Conservation (phyloP, 23 tunicate genomes). For the Aplidium turbinatum region DNA sequence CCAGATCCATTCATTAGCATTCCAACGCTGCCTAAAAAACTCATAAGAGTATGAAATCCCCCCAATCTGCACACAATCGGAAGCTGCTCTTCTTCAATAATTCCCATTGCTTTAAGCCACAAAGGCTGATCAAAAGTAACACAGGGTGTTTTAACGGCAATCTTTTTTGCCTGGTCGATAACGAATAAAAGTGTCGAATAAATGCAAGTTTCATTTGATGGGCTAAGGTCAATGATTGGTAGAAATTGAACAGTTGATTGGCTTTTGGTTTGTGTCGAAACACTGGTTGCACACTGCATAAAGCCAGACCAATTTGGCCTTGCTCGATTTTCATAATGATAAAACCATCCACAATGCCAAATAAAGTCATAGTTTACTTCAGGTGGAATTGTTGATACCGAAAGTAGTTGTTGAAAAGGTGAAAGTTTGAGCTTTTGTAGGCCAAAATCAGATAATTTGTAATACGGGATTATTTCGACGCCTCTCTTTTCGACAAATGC, state of each 20-base stretch:
- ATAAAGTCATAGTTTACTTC: not conserved
- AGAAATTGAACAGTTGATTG: too few species aligned
- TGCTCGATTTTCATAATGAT: not conserved
- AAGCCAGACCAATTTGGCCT: slow-evolving; percentile 6
- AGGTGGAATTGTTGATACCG: not conserved
- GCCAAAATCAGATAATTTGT: not conserved
- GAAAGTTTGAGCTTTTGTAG: not conserved
- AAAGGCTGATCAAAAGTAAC: slow-evolving; percentile 11
- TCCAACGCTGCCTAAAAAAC: not conserved
- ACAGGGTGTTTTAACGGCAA: not conserved
- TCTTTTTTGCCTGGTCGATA: not conserved
- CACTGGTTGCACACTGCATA: not conserved
- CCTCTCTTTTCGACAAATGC: slow-evolving; percentile 1
- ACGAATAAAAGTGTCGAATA: not conserved
- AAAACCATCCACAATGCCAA: slow-evolving; percentile 12
- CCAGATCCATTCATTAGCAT: slow-evolving; percentile 11
- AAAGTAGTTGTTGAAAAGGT: not conserved
- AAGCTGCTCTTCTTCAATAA: not conserved
- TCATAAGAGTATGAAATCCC: slow-evolving; percentile 17
- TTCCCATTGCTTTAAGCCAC: slow-evolving; percentile 11
- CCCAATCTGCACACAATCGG: not conserved
- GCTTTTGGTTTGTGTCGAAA: too few species aligned
- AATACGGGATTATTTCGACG: not conserved
- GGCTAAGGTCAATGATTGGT: not conserved
- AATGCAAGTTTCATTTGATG: slow-evolving; percentile 7